These are phyloP conservation scores for Ceryle rudis DNA, from an alignment of 2,797 vertebrate species.

Conservation along the genomic window DNA sequence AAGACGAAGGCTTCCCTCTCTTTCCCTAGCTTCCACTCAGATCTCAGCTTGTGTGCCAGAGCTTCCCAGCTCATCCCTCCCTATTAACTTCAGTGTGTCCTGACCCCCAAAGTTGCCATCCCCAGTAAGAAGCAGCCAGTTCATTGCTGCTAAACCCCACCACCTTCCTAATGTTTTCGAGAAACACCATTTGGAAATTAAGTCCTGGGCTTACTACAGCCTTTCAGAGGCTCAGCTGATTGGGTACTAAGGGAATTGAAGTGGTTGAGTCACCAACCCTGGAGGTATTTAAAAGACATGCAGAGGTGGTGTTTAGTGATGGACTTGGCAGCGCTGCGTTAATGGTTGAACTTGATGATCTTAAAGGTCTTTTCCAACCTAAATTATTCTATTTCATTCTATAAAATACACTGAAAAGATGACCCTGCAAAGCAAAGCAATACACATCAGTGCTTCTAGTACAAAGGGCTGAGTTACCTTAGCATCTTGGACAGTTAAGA, in stretches of 20 bases:
- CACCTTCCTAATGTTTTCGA: background rate
- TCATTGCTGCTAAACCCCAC: background rate
- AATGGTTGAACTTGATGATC: too few species aligned
- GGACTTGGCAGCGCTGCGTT: too few species aligned
- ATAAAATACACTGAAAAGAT: background rate
- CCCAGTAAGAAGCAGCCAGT: background rate
- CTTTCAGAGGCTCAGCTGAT: background rate
- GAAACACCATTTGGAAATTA: background rate
- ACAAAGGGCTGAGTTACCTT: background rate
- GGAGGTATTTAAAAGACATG: too few species aligned
- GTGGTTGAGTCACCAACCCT: too few species aligned
- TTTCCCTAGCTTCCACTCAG: background rate
- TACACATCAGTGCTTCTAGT: background rate
- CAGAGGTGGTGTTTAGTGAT: too few species aligned
- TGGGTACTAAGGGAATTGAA: background rate
- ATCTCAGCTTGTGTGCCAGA: background rate
- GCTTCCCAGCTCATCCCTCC: background rate
- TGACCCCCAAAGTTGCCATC: background rate
- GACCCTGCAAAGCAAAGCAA: constrained; percentile 4
- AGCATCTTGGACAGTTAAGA: background rate
- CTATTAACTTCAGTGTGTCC: background rate
- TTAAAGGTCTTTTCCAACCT: too few species aligned
- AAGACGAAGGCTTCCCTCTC: background rate
- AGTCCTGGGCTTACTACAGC: background rate
- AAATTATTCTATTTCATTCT: too few species aligned